Evolutionary conservation across 2,797 vertebrate species (phyloP).

Genomic region (Echiichthys vipera): DNA sequence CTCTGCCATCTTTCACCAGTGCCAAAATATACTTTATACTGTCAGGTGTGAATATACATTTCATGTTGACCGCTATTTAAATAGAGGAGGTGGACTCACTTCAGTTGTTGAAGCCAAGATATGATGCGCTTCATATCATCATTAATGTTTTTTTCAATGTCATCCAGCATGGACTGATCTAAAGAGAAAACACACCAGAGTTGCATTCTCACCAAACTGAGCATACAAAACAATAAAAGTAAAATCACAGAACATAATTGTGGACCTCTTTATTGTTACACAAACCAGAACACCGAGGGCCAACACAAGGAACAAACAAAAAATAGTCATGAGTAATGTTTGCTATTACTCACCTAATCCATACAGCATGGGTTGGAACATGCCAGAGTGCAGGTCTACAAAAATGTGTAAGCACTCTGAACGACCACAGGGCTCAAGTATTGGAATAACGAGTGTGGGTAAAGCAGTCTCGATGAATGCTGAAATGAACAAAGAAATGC

Average conservation of each 20-base stretch:
- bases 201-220: constrained; percentile 27
- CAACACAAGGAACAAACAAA: neutral
- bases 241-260: neutral
- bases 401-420: constrained; percentile 98
- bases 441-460: constrained; percentile 95
- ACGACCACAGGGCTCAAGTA: constrained; percentile 95
- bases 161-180: constrained; percentile 95
- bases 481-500: constrained; percentile 72
- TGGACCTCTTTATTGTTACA: neutral
- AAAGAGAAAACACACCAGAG: constrained; percentile 38
- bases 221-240: neutral
- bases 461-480: constrained; percentile 97
- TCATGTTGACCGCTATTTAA: neutral
- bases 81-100: constrained; percentile 83
- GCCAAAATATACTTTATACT: neutral
- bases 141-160: constrained; percentile 96
- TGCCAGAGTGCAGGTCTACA: constrained; percentile 98
- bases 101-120: constrained; percentile 96
- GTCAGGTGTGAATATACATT: neutral
- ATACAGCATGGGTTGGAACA: constrained; percentile 98
- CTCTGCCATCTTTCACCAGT: neutral
- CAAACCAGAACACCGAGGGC: neutral
- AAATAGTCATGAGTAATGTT: neutral
- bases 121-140: constrained; percentile 97
- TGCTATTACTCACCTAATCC: constrained; percentile 90